phyloP scores from a whole-genome alignment of 2,113 vertebrate genomes.

The Cyphomyrus discorhynchus region DNA sequence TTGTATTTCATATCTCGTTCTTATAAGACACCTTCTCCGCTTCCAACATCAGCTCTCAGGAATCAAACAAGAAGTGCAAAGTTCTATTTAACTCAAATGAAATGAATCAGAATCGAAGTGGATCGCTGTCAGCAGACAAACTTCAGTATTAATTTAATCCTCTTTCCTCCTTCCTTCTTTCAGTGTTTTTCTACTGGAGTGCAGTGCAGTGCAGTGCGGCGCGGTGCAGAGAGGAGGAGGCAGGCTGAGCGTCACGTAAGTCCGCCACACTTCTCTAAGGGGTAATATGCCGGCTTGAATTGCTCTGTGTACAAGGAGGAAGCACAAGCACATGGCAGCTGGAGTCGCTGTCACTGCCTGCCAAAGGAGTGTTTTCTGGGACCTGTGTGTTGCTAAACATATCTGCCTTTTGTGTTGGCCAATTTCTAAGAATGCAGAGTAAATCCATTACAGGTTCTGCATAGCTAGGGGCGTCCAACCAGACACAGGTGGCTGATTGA shows the following conservation, averaged over 20 bases:
- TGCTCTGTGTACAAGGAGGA: not conserved
- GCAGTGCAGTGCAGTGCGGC: not conserved
- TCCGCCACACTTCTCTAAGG: not conserved
- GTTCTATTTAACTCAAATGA: not conserved
- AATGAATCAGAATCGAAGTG: not conserved
- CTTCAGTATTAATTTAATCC: not conserved
- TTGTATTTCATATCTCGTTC: not conserved
- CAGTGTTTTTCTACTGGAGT: not conserved
- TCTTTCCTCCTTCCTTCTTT: not conserved
- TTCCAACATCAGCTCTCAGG: not conserved
- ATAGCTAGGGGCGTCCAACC: not conserved
- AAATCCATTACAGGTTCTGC: constrained; percentile 6
- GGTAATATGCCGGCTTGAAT: not conserved
- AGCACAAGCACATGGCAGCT: not conserved
- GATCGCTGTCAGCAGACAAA: not conserved
- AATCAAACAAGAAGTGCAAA: not conserved
- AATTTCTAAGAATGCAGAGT: constrained; percentile 7
- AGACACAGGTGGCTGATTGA: constrained; percentile 6
- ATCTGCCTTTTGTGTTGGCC: not conserved
- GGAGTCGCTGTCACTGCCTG: not conserved
- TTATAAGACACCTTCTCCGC: not conserved
- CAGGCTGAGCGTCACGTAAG: constrained; percentile 4
- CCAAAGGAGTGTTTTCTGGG: not conserved
- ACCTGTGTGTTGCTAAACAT: not conserved
- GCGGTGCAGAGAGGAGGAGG: not conserved